Base-by-base conservation (phyloP, 2,888 invertebrate genomes). In the Heliconius hortense region DNA sequence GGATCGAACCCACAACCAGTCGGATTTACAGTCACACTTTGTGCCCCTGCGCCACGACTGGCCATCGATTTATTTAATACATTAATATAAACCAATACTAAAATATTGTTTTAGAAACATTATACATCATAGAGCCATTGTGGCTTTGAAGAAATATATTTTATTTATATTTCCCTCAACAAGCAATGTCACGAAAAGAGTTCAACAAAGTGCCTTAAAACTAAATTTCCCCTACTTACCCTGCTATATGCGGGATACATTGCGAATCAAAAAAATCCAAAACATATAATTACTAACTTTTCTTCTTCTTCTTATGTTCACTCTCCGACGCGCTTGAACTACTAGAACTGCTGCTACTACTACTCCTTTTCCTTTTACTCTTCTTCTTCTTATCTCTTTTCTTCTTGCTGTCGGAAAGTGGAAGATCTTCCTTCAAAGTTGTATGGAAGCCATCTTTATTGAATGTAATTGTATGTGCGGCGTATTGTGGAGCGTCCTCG, bases 381-480 rank as follows among this genome's bases (percentile, higher is more conserved):
- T 94, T 95, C 79, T 94, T 95, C 81, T 95, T 95, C 82, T 95
- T 95, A 76, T 91, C 80, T 94, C 95, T 95, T 81, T 95, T 95
- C 78, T 94, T 95, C 87, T 95, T 95, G 72, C 94, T 85, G 0
- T 87, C 87, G 1, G 43, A 60, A 28, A 64, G 68, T 35, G 62
- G 86, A 79, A 76, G 77, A 43, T 84, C 86, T 31, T 66, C 84
- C 86, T 70, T 87, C 74, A 86, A 80, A 78, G 90, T 93, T 1
- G 93, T 91, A 80, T 92, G 92, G 85, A 92, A 92, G 28, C 94
- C 94, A 75, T 94, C 93, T 72, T 92, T 93, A 84, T 87, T 90
- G 84, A 92, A 94, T 0, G 93, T 92, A 79, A 94, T 94, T 2
- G 93, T 94, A 80, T 93, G 93, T 0, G 94, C 87, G 2, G 92